Evolutionary conservation across 2,113 vertebrate species (phyloP), one percentile per base, ranked within the genome.

Genomic region (Salvelinus namaycush): DNA sequence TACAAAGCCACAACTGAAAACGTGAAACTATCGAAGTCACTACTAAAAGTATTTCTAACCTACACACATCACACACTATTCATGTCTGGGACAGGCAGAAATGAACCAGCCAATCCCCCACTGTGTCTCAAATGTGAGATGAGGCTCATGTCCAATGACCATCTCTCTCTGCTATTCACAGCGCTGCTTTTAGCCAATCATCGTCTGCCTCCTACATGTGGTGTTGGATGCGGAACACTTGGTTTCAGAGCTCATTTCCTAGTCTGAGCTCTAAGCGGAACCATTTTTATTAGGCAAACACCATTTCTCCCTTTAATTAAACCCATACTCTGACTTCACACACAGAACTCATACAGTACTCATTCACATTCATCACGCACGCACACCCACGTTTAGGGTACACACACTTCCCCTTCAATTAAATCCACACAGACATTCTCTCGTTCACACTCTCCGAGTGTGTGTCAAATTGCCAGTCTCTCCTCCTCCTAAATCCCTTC

Each of bases 161-260:
- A 66, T 69, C 20, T 71, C 65, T 68, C 6, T 13, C 44, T 44
- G 39, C 8, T 44, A 44, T 44, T 44, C 0, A 12, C 39, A 11
- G 67, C 7, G 18, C 18, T 73, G 67, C 67, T 72, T 27, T 2
- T 57, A 69, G 77, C 90, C 84, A 81, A 86, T 82, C 68, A 14
- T 20, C n/a, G 68, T 72, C 22, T 24, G 48, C 5, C 67, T 83
- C 86, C 81, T 79, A 83, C 80, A 87, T 86, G 87, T 78, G 79
- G 83, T 83, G 83, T 78, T 79, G 73, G 82, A 84, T 80, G 82
- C 18, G 74, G 77, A 82, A 79, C 60, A 3, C 83, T 86, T 71
- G 77, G 5, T 78, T 89, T 90, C 85, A 86, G 79, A 91, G 75
- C 87, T 86, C 65, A 74, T 90, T 90, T 90, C 87, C 89, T 90